Evolutionary conservation across 2,113 vertebrate genomes (phyloP).

Genomic region (Limnothrissa miodon): DNA sequence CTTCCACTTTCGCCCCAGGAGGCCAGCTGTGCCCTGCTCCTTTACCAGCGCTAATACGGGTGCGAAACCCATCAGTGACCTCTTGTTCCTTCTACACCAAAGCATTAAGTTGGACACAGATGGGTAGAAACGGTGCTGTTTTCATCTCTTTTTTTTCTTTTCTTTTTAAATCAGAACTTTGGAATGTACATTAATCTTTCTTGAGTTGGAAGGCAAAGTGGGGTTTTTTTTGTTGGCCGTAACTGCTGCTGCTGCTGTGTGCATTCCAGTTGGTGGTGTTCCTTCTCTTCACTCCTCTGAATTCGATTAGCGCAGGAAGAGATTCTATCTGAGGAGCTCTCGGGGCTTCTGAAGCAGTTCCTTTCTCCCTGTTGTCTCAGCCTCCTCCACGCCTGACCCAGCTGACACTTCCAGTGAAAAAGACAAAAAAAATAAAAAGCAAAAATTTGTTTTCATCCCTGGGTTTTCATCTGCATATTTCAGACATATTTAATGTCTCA

Average conservation of each 20-base stretch:
- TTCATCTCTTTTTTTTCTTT: not conserved
- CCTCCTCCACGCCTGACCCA: conserved; percentile 44
- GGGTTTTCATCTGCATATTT: conserved; percentile 49
- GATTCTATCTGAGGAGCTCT: conserved; percentile 64
- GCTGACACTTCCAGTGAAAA: conserved; percentile 43
- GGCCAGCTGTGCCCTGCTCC: not conserved
- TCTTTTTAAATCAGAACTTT: not conserved
- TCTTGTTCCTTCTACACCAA: not conserved
- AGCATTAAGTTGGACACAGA: not conserved
- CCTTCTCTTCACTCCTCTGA: conserved; percentile 32
- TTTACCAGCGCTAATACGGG: not conserved
- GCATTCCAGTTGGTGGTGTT: not conserved
- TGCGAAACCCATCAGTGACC: not conserved
- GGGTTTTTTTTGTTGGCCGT: not conserved
- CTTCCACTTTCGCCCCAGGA: conserved; percentile 29
- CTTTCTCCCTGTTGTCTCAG: conserved; percentile 65
- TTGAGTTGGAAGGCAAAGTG: not conserved
- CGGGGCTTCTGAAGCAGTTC: conserved; percentile 48
- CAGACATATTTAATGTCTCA: conserved; percentile 57
- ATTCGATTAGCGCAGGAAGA: conserved; percentile 65
- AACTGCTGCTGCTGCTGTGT: not conserved
- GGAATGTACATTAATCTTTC: not conserved
- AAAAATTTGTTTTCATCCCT: conserved; percentile 48
- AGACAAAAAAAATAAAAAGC: not conserved
- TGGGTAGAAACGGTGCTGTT: not conserved